Percentiles rank a stretch among this genome's conserved stretches.
Conservation (phyloP, 2,888 invertebrate genomes). For the Plemyria rubiginata region DNA sequence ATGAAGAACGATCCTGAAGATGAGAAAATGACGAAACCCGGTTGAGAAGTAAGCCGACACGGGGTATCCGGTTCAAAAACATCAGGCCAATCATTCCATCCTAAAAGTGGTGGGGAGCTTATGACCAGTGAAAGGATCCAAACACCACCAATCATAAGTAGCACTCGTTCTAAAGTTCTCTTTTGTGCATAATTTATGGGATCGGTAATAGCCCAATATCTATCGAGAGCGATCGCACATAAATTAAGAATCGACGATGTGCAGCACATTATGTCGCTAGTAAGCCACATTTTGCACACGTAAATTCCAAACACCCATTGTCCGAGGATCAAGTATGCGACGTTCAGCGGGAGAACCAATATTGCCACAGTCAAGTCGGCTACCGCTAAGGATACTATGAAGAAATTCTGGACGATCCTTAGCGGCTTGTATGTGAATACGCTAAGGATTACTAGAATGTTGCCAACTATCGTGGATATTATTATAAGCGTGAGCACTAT, state of each 20-base stretch:
- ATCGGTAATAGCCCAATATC: constrained; percentile 97
- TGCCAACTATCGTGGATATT: constrained; percentile 95
- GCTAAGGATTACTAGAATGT: constrained; percentile 96
- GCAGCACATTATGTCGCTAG: constrained; percentile 97
- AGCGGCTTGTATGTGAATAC: constrained; percentile 98
- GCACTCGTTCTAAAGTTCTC: constrained; percentile 93
- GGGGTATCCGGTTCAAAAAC: constrained; percentile 91
- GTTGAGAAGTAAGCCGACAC: constrained; percentile 93
- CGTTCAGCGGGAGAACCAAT: constrained; percentile 96
- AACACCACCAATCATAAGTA: constrained; percentile 93
- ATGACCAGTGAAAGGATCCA: constrained; percentile 94
- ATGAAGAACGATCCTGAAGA: constrained; percentile 97
- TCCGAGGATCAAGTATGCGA: constrained; percentile 95
- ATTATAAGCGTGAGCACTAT: constrained; percentile 93
- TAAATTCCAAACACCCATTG: constrained; percentile 97
- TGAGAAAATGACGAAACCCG: constrained; percentile 96
- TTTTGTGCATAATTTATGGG: constrained; percentile 97
- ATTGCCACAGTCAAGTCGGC: constrained; percentile 96
- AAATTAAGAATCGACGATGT: constrained; percentile 97
- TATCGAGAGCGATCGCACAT: constrained; percentile 96
- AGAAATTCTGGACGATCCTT: constrained; percentile 97
- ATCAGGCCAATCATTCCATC: constrained; percentile 98
- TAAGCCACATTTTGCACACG: constrained; percentile 97
- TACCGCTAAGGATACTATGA: constrained; percentile 97
- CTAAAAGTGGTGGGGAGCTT: constrained; percentile 95